Conservation (phyloP, 92 coral and sea anemone genomes). For the Chrysogorgia sp. region DNA sequence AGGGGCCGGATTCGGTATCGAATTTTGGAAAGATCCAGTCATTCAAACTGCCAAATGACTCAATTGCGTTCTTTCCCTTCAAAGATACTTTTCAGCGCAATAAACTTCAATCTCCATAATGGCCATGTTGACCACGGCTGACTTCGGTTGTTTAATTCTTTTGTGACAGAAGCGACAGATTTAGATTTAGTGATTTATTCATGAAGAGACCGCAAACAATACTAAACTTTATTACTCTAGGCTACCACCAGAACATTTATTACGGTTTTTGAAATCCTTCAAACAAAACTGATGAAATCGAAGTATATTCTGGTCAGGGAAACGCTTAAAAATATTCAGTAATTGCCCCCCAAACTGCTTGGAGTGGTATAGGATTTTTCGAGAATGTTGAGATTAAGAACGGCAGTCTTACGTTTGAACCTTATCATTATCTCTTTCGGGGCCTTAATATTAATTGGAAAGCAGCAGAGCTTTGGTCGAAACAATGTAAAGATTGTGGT, state of each 20-base stretch:
- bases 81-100: background rate
- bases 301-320: background rate
- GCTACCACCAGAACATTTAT: constrained; percentile 5
- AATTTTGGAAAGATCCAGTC: too few relatives aligned
- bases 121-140: constrained; percentile 47
- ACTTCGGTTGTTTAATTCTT: constrained; percentile 20
- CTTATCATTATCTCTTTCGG: background rate
- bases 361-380: background rate
- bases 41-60: too few relatives aligned
- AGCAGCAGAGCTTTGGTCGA: constrained; percentile 15
- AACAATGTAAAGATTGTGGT: constrained; percentile 20
- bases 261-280: constrained; percentile 1
- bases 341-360: background rate
- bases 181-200: constrained; percentile 38
- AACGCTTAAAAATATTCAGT: background rate
- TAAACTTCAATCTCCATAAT: constrained; percentile 16
- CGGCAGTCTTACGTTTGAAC: constrained; percentile 3
- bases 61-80: background rate
- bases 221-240: constrained; percentile 29
- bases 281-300: background rate
- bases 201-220: constrained; percentile 36
- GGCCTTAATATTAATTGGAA: constrained; percentile 11
- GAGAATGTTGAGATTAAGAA: background rate
- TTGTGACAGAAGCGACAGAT: constrained; percentile 17
- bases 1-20: too few relatives aligned